phyloP scores from a whole-genome alignment of 2,888 invertebrate genomes.

The Lissocephala sabroskyi region DNA sequence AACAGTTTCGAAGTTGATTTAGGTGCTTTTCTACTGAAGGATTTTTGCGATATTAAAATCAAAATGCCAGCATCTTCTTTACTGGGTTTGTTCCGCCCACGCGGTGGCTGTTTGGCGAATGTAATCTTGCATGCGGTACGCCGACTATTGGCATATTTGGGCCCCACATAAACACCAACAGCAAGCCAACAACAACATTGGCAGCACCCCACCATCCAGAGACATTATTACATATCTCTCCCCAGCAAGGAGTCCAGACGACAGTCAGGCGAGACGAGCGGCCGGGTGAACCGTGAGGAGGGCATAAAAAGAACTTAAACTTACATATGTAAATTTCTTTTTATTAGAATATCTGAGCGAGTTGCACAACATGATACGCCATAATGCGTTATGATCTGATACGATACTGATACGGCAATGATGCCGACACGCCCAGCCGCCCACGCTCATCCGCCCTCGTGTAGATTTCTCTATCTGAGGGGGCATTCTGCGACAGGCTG shows the following conservation, averaged over 20 bases:
- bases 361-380: conserved; percentile 46
- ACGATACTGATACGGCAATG: conserved; percentile 48
- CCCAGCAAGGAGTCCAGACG: neutral
- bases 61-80: too few species aligned
- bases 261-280: neutral
- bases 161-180: conserved; percentile 9
- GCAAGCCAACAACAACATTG: too few species aligned
- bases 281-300: neutral
- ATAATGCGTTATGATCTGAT: conserved; percentile 57
- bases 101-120: too few species aligned
- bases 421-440: conserved; percentile 11
- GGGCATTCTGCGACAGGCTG: conserved; percentile 14
- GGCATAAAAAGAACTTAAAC: neutral
- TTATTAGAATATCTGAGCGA: conserved; percentile 49
- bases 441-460: conserved; percentile 4
- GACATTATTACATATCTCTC: conserved; percentile 19
- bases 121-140: conserved; percentile 35
- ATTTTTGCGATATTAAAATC: too few species aligned
- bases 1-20: too few species aligned
- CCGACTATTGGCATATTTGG: conserved; percentile 16
- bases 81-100: too few species aligned
- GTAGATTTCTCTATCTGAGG: neutral
- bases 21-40: too few species aligned
- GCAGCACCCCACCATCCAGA: conserved; percentile 3
- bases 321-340: conserved; percentile 48